Evolutionary conservation across 2,888 invertebrate genomes (phyloP).

Genomic region (Shargacucullia verbasci): DNA sequence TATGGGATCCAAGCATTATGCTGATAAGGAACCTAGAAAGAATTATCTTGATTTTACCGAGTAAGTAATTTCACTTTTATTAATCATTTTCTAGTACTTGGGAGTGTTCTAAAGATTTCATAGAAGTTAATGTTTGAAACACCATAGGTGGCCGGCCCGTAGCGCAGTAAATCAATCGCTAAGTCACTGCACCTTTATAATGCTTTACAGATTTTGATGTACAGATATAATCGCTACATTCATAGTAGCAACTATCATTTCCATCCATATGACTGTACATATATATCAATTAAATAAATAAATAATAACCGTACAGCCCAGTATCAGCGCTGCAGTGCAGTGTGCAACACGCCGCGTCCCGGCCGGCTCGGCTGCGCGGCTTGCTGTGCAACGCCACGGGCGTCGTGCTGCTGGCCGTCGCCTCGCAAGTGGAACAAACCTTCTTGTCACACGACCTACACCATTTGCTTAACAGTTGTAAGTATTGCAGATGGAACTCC

Average conservation of each 20-base stretch:
- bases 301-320: slow-evolving; percentile 61
- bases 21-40: slow-evolving; percentile 67
- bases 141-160: too few species aligned
- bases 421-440: slow-evolving; percentile 64
- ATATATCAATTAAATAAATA: too few species aligned
- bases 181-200: too few species aligned
- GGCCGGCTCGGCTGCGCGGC: slow-evolving; percentile 78
- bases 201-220: too few species aligned
- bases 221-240: too few species aligned
- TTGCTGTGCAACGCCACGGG: slow-evolving; percentile 74
- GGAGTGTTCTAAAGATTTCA: too few species aligned
- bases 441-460: slow-evolving; percentile 76
- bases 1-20: slow-evolving; percentile 73
- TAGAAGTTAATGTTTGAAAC: too few species aligned
- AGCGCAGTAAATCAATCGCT: too few species aligned
- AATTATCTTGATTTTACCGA: slow-evolving; percentile 81
- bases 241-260: too few species aligned
- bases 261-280: too few species aligned
- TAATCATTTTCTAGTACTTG: too few species aligned
- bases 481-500: slow-evolving; percentile 40
- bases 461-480: slow-evolving; percentile 69
- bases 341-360: slow-evolving; percentile 56
- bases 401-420: slow-evolving; percentile 67
- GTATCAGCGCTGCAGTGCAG: slow-evolving; percentile 74
- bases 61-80: slow-evolving; percentile 66